Evolutionary conservation across 2,888 invertebrate species (phyloP).

Genomic region (Drosophila pseudotalamancana): DNA sequence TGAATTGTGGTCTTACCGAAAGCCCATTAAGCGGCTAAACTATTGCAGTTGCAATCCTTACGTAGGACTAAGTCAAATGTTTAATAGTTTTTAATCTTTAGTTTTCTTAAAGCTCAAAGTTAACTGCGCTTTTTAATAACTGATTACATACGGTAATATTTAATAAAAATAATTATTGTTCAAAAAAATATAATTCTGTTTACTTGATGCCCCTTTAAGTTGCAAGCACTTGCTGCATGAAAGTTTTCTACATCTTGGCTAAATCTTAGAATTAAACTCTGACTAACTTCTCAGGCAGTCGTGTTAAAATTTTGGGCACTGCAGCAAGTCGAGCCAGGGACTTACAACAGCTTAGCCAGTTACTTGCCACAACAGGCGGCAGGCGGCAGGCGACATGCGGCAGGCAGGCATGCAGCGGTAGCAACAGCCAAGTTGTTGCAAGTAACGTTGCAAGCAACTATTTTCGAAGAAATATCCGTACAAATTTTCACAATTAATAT

Average conservation of each 20-base stretch:
- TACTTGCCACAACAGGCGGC: slow-evolving; percentile 8
- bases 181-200: slow-evolving; percentile 18
- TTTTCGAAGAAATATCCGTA: slow-evolving; percentile 75
- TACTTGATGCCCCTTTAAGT: slow-evolving; percentile 10
- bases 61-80: slow-evolving; percentile 12
- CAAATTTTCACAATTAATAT: slow-evolving; percentile 80
- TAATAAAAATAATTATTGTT: too few species aligned
- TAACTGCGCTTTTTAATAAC: too few species aligned
- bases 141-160: too few species aligned
- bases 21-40: slow-evolving; percentile 48
- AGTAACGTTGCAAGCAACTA: slow-evolving; percentile 42
- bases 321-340: slow-evolving; percentile 30
- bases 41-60: slow-evolving; percentile 38
- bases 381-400: neutral
- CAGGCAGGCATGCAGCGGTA: neutral
- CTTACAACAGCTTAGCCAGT: slow-evolving; percentile 20
- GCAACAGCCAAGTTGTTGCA: slow-evolving; percentile 10
- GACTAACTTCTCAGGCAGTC: slow-evolving; percentile 18
- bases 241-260: slow-evolving; percentile 14
- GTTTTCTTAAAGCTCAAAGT: slow-evolving; percentile 6
- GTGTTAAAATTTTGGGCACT: slow-evolving; percentile 14
- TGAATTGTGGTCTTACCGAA: slow-evolving; percentile 23
- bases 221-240: neutral
- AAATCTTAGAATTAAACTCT: slow-evolving; percentile 20
- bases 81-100: too few species aligned